phyloP scores from a whole-genome alignment of 2,113 vertebrate species.

The Pica pica region DNA sequence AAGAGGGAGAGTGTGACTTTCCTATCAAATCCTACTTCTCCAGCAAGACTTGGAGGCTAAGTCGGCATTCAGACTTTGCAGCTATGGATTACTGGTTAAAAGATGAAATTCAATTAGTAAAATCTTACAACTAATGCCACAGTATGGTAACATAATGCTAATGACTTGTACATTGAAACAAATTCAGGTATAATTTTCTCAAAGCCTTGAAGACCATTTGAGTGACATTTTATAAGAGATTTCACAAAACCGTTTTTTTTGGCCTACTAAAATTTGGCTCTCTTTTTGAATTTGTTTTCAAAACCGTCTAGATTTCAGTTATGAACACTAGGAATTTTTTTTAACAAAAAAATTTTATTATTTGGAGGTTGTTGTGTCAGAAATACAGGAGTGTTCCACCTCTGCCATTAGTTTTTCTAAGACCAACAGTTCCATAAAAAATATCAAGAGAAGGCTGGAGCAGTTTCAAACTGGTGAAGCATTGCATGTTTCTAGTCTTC shows the following conservation, averaged over 20 bases:
- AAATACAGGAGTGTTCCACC: neutral
- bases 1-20: neutral
- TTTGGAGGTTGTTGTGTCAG: neutral
- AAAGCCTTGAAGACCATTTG: neutral
- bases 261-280: neutral
- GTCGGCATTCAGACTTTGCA: neutral
- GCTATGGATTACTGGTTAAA: neutral
- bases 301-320: neutral
- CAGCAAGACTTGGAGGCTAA: neutral
- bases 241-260: neutral
- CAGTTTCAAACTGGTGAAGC: neutral
- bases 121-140: neutral
- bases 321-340: neutral
- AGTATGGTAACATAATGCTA: neutral
- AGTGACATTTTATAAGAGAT: neutral
- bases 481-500: neutral
- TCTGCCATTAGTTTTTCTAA: neutral
- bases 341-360: neutral
- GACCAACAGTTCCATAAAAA: neutral
- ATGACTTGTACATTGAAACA: neutral
- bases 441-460: neutral
- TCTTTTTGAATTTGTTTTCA: neutral
- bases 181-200: neutral
- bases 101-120: neutral
- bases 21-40: neutral